Conservation (phyloP, 2,888 invertebrate species). For the Macrophya alboannulata region DNA sequence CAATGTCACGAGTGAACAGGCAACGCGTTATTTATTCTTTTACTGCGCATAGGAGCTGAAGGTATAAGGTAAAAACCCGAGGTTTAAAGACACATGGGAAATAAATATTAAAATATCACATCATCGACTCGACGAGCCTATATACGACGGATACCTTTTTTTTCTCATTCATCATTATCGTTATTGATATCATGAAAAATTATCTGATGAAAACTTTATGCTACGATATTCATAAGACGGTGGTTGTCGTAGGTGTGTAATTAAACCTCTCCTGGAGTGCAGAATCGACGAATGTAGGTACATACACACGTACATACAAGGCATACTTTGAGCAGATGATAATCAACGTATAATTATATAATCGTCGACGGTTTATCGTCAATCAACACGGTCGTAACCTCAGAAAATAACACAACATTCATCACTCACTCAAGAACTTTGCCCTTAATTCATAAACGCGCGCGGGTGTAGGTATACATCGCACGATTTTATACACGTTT, state of each 20-base stretch:
- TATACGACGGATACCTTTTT: neutral
- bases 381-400: conserved; percentile 12
- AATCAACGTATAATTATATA: conserved; percentile 38
- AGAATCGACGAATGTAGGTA: no score
- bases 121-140: neutral
- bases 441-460: conserved; percentile 14
- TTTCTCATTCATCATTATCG: neutral
- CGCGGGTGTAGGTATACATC: neutral
- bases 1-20: neutral
- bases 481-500: conserved; percentile 21
- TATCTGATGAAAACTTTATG: neutral
- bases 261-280: neutral
- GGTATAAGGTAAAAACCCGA: no score
- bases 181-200: neutral
- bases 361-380: conserved; percentile 40
- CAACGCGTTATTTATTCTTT: neutral
- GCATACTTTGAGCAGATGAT: neutral
- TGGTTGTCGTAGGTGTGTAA: neutral
- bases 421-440: neutral
- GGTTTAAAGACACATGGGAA: neutral
- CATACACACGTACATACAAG: neutral
- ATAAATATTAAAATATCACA: conserved; percentile 1
- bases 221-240: neutral
- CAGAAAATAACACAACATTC: neutral
- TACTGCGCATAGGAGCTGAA: neutral